These are phyloP conservation scores for Mesochorus sp. DNA, from an alignment of 2,888 invertebrate species.

Conservation along the genomic window DNA sequence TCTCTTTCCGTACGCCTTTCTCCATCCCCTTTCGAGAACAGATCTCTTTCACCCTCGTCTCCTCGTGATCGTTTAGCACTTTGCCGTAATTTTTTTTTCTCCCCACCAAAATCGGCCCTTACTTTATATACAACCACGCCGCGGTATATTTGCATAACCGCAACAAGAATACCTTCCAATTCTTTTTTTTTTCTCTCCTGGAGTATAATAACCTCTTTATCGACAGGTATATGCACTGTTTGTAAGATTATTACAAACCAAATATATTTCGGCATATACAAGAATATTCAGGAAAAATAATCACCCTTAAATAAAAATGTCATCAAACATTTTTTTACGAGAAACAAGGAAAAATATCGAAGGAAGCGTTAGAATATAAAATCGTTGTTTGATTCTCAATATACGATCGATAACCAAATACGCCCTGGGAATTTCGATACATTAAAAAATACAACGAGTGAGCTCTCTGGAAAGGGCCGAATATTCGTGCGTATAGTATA, in stretches of 20 bases:
- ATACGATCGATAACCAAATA: not conserved
- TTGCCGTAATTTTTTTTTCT: conserved; percentile 79
- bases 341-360: not conserved
- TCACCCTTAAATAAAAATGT: no score
- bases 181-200: conserved; percentile 45
- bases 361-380: no score
- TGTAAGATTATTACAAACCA: no score
- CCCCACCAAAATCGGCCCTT: conserved; percentile 68
- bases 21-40: conserved; percentile 54
- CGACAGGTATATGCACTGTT: no score
- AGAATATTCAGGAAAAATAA: no score
- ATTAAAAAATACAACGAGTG: conserved; percentile 8
- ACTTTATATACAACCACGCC: conserved; percentile 54
- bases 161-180: conserved; percentile 68
- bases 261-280: no score
- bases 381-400: not conserved
- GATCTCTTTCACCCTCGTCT: conserved; percentile 57
- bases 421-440: not conserved
- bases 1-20: conserved; percentile 65
- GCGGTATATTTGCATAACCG: conserved; percentile 78
- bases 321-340: not conserved
- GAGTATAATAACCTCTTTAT: no score
- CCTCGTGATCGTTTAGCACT: conserved; percentile 81
- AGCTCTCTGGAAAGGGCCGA: not conserved
- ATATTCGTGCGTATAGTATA: conserved; percentile 61